These are phyloP conservation scores for Hetaerina americana DNA, from an alignment of 1,140 invertebrate genomes.

Conservation along the genomic window DNA sequence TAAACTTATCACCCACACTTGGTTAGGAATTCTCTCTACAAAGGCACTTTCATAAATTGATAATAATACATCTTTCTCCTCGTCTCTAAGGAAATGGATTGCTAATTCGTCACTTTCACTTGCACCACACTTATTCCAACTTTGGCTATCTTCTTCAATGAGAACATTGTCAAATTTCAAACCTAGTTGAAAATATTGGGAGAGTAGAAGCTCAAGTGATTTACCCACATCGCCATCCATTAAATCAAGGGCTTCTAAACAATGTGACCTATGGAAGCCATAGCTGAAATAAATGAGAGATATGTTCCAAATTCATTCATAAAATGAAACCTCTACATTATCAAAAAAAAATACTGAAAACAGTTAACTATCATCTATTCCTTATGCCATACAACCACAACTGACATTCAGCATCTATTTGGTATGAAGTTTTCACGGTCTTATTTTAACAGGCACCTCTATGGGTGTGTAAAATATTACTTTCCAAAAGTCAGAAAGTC, in stretches of 20 bases:
- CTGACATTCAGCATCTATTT: no score
- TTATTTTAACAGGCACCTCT: neutral
- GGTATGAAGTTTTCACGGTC: no score
- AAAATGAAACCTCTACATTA: slow-evolving; percentile 8
- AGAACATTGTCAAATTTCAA: slow-evolving; percentile 21
- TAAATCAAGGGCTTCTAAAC: slow-evolving; percentile 50
- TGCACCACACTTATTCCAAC: slow-evolving; percentile 24
- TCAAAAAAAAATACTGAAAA: slow-evolving; percentile 12
- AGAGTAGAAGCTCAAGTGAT: slow-evolving; percentile 50
- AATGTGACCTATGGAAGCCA: slow-evolving; percentile 57
- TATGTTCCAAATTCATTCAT: slow-evolving; percentile 12
- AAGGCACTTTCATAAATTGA: slow-evolving; percentile 58
- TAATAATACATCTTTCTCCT: slow-evolving; percentile 55
- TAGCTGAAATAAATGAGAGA: slow-evolving; percentile 43
- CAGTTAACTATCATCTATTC: no score
- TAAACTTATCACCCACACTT: slow-evolving; percentile 50
- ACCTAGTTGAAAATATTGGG: slow-evolving; percentile 45
- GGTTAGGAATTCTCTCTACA: slow-evolving; percentile 45
- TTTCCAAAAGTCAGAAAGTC: no score
- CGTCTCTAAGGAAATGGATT: slow-evolving; percentile 43
- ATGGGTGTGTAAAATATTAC: neutral
- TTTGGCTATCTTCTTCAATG: slow-evolving; percentile 10
- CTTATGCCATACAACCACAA: no score
- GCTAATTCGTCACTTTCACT: neutral
- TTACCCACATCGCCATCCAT: slow-evolving; percentile 47